Conservation (phyloP, 2,113 vertebrate species). For the Telmatochromis sp. region DNA sequence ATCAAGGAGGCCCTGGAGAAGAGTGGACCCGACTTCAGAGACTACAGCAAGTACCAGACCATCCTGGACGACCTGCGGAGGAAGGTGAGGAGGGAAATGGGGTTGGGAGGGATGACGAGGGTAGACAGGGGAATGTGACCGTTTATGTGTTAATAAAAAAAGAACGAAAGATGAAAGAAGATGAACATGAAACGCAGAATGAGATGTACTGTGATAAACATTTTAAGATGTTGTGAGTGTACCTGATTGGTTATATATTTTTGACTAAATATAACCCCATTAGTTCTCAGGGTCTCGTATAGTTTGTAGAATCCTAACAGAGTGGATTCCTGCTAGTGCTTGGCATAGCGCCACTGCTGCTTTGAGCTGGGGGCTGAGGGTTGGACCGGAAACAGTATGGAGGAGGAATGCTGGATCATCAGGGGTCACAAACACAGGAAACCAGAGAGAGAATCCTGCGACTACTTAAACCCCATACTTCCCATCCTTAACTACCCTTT, state of each 20-base stretch:
- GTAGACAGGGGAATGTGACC: neutral
- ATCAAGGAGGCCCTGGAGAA: slow-evolving; percentile 75
- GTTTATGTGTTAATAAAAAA: neutral
- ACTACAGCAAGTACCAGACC: slow-evolving; percentile 74
- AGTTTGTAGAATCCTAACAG: neutral
- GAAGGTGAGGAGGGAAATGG: slow-evolving; percentile 65
- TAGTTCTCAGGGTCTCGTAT: neutral
- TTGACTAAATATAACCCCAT: neutral
- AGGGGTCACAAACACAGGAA: slow-evolving; percentile 28
- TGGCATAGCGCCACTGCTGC: neutral
- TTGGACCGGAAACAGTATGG: slow-evolving; percentile 43
- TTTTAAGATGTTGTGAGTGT: neutral
- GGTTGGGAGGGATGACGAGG: neutral
- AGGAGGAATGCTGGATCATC: slow-evolving; percentile 30
- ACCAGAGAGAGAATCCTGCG: neutral
- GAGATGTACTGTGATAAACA: neutral
- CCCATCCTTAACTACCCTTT: neutral
- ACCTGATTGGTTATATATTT: neutral
- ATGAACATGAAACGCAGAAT: neutral
- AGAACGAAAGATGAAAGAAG: neutral
- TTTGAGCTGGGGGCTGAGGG: neutral
- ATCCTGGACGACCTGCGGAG: slow-evolving; percentile 71
- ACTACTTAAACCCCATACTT: neutral
- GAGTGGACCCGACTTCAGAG: slow-evolving; percentile 69
- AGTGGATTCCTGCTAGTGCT: neutral